phyloP scores from a whole-genome alignment of 1,140 invertebrate genomes.

The Drosophila melanica region DNA sequence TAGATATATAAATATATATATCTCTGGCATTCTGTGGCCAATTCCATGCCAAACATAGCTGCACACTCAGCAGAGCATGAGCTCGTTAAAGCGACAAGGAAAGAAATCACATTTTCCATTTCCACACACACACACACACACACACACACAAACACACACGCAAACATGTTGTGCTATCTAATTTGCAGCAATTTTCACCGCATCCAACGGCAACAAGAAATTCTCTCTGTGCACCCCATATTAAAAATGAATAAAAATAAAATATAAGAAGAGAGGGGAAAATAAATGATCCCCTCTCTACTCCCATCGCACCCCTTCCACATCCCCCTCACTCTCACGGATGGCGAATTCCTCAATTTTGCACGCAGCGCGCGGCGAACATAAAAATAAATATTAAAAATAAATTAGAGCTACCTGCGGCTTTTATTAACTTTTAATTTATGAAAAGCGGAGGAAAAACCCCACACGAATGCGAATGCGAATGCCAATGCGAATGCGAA shows the following conservation, averaged over 20 bases:
- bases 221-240: constrained; percentile 45
- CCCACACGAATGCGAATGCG: constrained; percentile 7
- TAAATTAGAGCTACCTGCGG: constrained; percentile 73
- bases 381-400: constrained; percentile 80
- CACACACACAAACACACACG: not conserved
- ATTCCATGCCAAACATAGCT: constrained; percentile 40
- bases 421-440: constrained; percentile 79
- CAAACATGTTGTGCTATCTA: constrained; percentile 59
- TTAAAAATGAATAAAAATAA: constrained; percentile 74
- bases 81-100: constrained; percentile 55
- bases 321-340: not conserved
- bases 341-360: constrained; percentile 50
- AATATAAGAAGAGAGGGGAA: constrained; percentile 10
- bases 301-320: constrained; percentile 14
- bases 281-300: constrained; percentile 20
- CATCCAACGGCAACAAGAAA: constrained; percentile 43
- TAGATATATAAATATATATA: constrained; percentile 7
- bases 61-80: constrained; percentile 52
- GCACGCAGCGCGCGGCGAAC: constrained; percentile 56
- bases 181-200: constrained; percentile 76
- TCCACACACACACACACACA: not conserved
- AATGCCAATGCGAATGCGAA: constrained; percentile 18
- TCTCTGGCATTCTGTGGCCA: constrained; percentile 36
- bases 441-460: constrained; percentile 65
- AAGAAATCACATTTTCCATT: constrained; percentile 40